Conservation (phyloP, 2,113 vertebrate species). For the Eulemur rufifrons region DNA sequence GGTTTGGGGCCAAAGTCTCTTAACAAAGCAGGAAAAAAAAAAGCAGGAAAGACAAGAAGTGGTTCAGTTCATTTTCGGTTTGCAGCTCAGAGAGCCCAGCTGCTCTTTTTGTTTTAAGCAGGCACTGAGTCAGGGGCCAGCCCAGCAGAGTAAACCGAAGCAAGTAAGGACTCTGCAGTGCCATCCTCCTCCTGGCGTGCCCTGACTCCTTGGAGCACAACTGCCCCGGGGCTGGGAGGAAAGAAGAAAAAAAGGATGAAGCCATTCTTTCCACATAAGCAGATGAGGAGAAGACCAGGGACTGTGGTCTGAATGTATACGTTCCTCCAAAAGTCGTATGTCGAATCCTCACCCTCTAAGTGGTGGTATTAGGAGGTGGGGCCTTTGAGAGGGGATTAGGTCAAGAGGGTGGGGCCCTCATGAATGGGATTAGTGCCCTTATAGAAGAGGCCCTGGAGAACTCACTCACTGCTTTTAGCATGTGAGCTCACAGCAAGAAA, state of each 20-base stretch:
- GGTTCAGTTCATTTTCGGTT: background rate
- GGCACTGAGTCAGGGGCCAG: background rate
- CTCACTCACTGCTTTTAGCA: too few relatives aligned
- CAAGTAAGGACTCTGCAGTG: too few relatives aligned
- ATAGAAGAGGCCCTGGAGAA: background rate
- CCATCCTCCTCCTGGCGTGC: fast-evolving
- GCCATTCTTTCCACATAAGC: background rate
- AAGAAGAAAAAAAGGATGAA: background rate
- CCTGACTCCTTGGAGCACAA: fast-evolving
- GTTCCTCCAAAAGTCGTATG: background rate
- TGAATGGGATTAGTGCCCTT: background rate
- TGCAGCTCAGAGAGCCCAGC: background rate
- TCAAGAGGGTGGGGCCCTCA: background rate
- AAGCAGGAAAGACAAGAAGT: background rate
- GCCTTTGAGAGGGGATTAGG: background rate
- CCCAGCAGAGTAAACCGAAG: fast-evolving
- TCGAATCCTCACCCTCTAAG: background rate
- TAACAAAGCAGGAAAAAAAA: background rate
- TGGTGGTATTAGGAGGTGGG: too few relatives aligned
- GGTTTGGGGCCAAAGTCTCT: background rate
- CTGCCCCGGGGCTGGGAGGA: background rate
- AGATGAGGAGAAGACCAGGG: background rate
- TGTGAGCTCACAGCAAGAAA: background rate
- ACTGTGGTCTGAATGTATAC: background rate
- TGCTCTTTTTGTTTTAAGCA: background rate